Conservation (phyloP, 2,797 vertebrate species). For the Tokudaia tokunoshimensis region DNA sequence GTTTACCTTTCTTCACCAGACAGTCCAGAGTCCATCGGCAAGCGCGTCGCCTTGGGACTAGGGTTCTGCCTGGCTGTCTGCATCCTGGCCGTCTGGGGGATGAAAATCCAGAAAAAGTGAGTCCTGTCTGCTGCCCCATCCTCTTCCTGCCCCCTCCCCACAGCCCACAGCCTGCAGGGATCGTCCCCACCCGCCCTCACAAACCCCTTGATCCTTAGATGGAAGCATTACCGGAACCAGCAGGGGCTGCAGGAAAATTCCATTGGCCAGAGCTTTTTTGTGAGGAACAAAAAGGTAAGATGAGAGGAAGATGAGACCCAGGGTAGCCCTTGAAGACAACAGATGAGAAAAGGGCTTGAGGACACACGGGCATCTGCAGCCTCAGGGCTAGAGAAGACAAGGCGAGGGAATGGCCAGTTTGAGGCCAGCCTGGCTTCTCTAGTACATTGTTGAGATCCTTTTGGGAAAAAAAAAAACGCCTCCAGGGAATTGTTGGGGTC, state of each 20-base stretch:
- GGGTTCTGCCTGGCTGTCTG: slow-evolving; percentile 64
- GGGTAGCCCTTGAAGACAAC: not conserved
- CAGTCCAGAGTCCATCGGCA: slow-evolving; percentile 74
- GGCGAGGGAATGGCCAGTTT: too few species aligned
- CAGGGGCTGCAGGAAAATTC: slow-evolving; percentile 73
- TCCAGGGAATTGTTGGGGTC: not conserved
- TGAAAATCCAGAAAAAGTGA: slow-evolving; percentile 77
- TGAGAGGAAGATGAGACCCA: not conserved
- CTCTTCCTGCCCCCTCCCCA: not conserved
- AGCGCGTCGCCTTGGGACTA: slow-evolving; percentile 26
- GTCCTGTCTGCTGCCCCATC: not conserved
- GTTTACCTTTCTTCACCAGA: slow-evolving; percentile 69
- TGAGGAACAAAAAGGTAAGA: slow-evolving; percentile 82
- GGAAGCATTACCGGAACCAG: slow-evolving; percentile 70
- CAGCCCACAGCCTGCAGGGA: too few species aligned
- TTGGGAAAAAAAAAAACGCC: too few species aligned
- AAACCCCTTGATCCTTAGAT: slow-evolving; percentile 60
- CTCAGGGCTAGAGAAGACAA: not conserved
- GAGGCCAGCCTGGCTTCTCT: not conserved
- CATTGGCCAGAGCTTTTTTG: slow-evolving; percentile 80
- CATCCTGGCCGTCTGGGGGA: slow-evolving; percentile 56
- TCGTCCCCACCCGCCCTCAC: not conserved
- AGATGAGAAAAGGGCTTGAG: not conserved
- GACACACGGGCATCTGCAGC: too few species aligned
- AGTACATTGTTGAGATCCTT: not conserved